Percentiles rank a stretch among this genome's conserved stretches.
Evolutionary conservation across 2,113 vertebrate genomes (phyloP).

Genomic region (Petromus typicus): DNA sequence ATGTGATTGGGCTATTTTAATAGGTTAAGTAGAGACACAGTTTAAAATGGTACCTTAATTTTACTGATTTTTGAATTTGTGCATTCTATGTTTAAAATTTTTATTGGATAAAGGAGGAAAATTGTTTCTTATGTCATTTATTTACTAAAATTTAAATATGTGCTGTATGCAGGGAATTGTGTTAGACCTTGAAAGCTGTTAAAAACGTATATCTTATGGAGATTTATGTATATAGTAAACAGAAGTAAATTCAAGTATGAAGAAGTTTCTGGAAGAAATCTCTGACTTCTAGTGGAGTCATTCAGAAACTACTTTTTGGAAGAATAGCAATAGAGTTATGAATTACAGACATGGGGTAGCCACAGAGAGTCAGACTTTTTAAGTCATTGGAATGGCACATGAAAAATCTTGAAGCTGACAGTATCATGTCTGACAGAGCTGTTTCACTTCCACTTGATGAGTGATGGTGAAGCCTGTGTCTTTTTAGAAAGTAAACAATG

Average conservation of each 20-base stretch:
- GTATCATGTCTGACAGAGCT: neutral
- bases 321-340: conserved; percentile 12
- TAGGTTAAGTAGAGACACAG: neutral
- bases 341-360: conserved; percentile 2
- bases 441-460: neutral
- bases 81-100: conserved; percentile 8
- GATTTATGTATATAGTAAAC: conserved; percentile 16
- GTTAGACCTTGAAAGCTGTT: conserved; percentile 7
- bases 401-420: neutral
- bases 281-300: neutral
- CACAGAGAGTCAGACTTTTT: conserved; percentile 12
- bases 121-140: neutral
- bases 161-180: neutral
- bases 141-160: neutral
- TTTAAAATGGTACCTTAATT: conserved; percentile 26
- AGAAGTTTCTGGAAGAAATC: neutral
- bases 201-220: neutral
- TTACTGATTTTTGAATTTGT: conserved; percentile 42
- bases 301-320: neutral
- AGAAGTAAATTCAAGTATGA: neutral
- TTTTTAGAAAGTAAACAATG: neutral
- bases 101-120: neutral
- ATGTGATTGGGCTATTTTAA: neutral
- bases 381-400: neutral
- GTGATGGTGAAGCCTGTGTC: neutral